A percentile compares a stretch with the other conserved stretches of the same genome.
Conservation (phyloP, 37 sponge, comb jelly and placozoan species). For the Petrosia ficiformis region DNA sequence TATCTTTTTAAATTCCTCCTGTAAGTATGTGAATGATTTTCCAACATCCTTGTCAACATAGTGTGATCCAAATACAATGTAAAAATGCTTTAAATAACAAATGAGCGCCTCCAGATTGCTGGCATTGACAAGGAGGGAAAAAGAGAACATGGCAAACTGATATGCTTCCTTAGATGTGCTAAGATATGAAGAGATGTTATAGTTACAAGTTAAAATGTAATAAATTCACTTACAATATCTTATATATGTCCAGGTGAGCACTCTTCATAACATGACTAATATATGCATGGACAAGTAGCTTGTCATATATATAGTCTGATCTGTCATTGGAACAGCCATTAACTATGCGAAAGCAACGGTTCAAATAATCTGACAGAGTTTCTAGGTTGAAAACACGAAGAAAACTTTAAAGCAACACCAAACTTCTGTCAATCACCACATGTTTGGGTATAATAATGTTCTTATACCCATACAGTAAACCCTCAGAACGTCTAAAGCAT, state of each 20-base stretch:
- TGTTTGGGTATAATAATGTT: background rate
- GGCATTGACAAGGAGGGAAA: constrained; percentile 9
- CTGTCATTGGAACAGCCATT: background rate
- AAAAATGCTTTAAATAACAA: background rate
- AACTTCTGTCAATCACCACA: too few relatives aligned
- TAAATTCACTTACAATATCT: background rate
- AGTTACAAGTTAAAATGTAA: background rate
- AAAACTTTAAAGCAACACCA: too few relatives aligned
- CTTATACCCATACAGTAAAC: background rate
- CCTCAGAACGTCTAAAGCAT: too few relatives aligned
- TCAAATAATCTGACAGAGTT: constrained; percentile 1
- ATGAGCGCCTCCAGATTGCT: background rate
- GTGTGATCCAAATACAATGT: background rate
- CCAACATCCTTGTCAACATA: background rate
- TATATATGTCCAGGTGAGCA: background rate
- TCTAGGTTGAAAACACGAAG: constrained; percentile 3
- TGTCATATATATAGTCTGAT: too few relatives aligned
- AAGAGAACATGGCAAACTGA: constrained; percentile 16
- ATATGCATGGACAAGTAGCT: background rate
- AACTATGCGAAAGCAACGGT: constrained; percentile 6
- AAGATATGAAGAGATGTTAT: background rate
- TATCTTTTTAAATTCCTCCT: background rate
- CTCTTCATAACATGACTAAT: constrained; percentile 7
- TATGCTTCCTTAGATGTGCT: background rate
- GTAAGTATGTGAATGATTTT: background rate